Evolutionary conservation across 2,888 invertebrate genomes (phyloP).

Genomic region (Vandiemenella viatica): DNA sequence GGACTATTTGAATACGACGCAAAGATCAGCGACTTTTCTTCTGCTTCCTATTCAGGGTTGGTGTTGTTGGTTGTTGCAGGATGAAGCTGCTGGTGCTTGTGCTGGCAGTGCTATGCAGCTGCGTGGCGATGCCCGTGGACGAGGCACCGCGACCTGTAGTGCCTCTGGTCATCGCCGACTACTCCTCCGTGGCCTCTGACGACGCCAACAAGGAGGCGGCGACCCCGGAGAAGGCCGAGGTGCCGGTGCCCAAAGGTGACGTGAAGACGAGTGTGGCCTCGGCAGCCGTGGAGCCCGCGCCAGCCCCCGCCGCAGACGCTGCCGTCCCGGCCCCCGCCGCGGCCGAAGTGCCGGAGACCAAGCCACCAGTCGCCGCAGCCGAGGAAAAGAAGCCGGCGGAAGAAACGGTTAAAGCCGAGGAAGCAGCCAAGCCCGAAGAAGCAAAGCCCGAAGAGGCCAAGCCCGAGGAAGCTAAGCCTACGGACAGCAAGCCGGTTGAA

Average conservation of each 20-base stretch:
- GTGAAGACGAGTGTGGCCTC: conserved; percentile 20
- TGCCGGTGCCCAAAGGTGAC: conserved; percentile 7
- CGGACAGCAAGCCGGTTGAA: neutral
- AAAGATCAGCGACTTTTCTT: too few species aligned
- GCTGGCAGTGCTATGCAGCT: conserved; percentile 37
- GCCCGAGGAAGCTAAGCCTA: neutral
- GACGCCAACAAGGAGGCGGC: conserved; percentile 20
- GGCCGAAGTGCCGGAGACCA: conserved; percentile 3
- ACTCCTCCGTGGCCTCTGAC: conserved; percentile 26
- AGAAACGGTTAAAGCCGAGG: conserved; percentile 11
- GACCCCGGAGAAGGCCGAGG: conserved; percentile 21
- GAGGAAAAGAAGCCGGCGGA: conserved; percentile 7
- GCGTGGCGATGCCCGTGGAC: conserved; percentile 37
- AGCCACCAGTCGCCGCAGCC: conserved; percentile 5
- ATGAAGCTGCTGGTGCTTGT: conserved; percentile 47
- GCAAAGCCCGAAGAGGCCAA: neutral
- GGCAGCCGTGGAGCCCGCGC: conserved; percentile 13
- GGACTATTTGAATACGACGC: too few species aligned
- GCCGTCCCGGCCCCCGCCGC: conserved; percentile 2
- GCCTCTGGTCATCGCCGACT: conserved; percentile 30
- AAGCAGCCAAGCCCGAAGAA: conserved; percentile 8
- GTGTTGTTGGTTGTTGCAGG: neutral
- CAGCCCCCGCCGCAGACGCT: conserved; percentile 6
- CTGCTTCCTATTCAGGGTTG: too few species aligned
- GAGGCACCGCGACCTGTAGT: conserved; percentile 18